Base-by-base conservation (phyloP, 2,113 vertebrate genomes). In the Strix uralensis region DNA sequence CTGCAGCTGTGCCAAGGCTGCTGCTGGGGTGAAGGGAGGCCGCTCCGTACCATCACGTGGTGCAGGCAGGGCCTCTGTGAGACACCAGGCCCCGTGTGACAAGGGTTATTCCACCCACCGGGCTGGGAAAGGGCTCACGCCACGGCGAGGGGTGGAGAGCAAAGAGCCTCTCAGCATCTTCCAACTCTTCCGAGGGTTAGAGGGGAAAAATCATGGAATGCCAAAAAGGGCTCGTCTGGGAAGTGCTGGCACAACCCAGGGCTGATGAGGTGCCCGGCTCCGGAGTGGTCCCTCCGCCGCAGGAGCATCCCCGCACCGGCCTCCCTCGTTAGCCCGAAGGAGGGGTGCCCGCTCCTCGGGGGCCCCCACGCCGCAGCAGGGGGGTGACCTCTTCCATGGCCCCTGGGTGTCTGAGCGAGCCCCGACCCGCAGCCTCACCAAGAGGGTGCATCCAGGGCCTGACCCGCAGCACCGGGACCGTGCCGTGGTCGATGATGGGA, bases 401-500 rank as follows among this genome's bases (percentile, higher is more conserved):
- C 55, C 47, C 46, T 1, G 6, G 7, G 5, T 4, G 72, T 6
- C 63, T 2, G 7, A 23, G 66, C 4, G 6, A 52, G 49, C 2
- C 71, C 75, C 0, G 4, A 40, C 27, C n/a, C n/a, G 2, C 61
- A 26, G 85, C 40, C 18, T 38, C 1, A 0, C 55, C 27, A 18
- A 8, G 21, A 25, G 52, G 62, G 20, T 58, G n/a, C 46, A 38
- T n/a, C 47, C 81, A 15, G 14, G 10, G 8, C 40, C 26, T 14
- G 47, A 30, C 21, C 30, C 0, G 0, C 74, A 72, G 86, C 7
- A 5, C 69, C 1, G 0, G 27, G 26, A 71, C 61, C 0, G 0
- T 22, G 72, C 65, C 3, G 8, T 71, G 23, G 57, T 17, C 4
- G 0, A 17, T 15, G 40, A n/a, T 0, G 0, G 9, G 40, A 62